Base-by-base conservation (phyloP, 2,113 vertebrate genomes). In the Amia ocellicauda region DNA sequence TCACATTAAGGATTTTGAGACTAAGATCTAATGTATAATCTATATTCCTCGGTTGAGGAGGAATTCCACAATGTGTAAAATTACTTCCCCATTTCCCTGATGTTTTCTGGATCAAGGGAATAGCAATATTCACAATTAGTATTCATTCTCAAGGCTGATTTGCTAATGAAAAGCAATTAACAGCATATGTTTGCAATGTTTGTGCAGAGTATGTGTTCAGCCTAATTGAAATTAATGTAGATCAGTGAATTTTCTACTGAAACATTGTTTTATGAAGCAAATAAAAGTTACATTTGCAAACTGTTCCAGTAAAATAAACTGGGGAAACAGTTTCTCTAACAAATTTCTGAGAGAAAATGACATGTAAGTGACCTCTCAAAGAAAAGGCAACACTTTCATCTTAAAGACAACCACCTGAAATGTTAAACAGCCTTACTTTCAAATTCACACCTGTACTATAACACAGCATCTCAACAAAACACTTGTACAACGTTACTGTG, bases 101-200 rank as follows among this genome's bases (percentile, higher is more conserved):
- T 59, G 52, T 36, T 69, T 57, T 62, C 60, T 57, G 64, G 58
- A 65, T 78, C 65, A 56, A 67, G 47, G 51, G 55, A 76, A 68
- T 56, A 59, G 66, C 29, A 67, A 67, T 54, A 53, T 64, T 69
- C 66, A 43, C 55, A 72, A 74, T 69, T 67, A 70, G 74, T 67
- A 71, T 74, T 68, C 60, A 79, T 57, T 76, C 64, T 68, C 71
- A 82, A 78, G 51, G 24, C 62, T 64, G 65, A 57, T 66, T 76
- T 73, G 53, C 66, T 76, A 76, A 84, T 79, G 69, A 75, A 80
- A 80, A 64, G 61, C 73, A 52, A 80, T 85, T 82, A 79, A 56
- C 54, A 64, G 61, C 72, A 77, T 82, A 74, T 79, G 75, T 78
- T 76, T 75, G 66, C 50, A 60, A 68, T 74, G 62, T 62, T 62